A percentile compares a stretch with the other conserved stretches of the same genome.
Evolutionary conservation across 2,888 invertebrate genomes (phyloP).

Genomic region (Agriopis leucophaearia): DNA sequence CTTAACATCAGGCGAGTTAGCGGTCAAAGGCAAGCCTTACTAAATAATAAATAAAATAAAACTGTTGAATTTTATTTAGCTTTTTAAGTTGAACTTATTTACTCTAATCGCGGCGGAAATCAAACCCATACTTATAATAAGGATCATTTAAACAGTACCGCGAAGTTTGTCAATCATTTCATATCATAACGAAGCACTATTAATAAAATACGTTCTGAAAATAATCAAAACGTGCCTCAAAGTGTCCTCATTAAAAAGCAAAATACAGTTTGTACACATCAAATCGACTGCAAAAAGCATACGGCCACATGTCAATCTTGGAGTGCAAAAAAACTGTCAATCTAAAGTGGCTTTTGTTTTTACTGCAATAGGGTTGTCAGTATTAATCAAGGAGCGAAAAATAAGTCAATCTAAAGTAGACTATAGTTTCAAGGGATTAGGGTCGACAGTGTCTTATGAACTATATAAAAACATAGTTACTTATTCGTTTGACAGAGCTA

Average conservation of each 20-base stretch:
- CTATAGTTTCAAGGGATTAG: constrained; percentile 1
- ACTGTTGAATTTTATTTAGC: too few species aligned
- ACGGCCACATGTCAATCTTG: constrained; percentile 71
- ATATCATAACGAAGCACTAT: neutral
- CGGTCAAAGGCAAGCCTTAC: too few species aligned
- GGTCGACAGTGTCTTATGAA: constrained; percentile 18
- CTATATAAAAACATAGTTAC: constrained; percentile 46
- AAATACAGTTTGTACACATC: constrained; percentile 37
- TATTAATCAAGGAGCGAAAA: constrained; percentile 36
- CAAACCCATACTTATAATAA: too few species aligned
- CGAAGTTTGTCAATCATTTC: neutral
- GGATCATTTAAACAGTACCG: too few species aligned
- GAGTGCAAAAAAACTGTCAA: constrained; percentile 39
- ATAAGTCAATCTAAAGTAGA: neutral
- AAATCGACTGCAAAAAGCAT: constrained; percentile 58
- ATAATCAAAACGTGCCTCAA: constrained; percentile 30
- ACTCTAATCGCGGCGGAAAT: too few species aligned
- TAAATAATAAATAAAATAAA: too few species aligned
- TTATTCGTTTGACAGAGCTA: constrained; percentile 55
- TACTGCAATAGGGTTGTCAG: constrained; percentile 46
- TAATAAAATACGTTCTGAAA: constrained; percentile 13
- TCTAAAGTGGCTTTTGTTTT: constrained; percentile 22
- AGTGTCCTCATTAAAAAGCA: constrained; percentile 45
- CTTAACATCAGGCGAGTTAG: too few species aligned
- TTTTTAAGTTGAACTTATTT: too few species aligned